Evolutionary conservation across 2,888 invertebrate genomes (phyloP).

Genomic region (Melanostoma mellinum): DNA sequence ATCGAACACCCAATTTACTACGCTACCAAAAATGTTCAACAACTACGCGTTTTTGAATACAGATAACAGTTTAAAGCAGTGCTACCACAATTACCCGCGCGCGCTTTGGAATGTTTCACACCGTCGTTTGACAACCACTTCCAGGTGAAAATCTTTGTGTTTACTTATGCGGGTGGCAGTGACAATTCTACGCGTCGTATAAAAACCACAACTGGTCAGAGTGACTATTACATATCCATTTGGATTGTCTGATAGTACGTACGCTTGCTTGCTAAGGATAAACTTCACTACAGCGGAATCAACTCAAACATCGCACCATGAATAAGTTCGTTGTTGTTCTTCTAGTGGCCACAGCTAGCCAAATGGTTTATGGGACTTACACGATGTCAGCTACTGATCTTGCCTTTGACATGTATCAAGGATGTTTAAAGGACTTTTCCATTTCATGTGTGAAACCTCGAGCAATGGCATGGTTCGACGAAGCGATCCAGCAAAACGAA

Average conservation of each 20-base stretch:
- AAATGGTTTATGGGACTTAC: constrained; percentile 66
- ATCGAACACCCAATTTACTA: constrained; percentile 66
- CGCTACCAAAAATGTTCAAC: constrained; percentile 64
- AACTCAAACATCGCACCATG: constrained; percentile 73
- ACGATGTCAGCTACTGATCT: constrained; percentile 85
- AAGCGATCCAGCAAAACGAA: constrained; percentile 86
- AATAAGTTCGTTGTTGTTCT: constrained; percentile 76
- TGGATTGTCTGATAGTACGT: constrained; percentile 78
- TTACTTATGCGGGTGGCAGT: constrained; percentile 75
- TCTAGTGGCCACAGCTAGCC: constrained; percentile 74
- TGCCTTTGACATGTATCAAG: constrained; percentile 86
- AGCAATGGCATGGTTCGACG: constrained; percentile 88
- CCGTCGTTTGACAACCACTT: constrained; percentile 65
- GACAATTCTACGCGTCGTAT: constrained; percentile 80
- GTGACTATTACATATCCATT: constrained; percentile 80
- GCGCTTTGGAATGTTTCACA: constrained; percentile 61
- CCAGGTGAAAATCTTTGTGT: constrained; percentile 67
- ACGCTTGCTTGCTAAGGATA: constrained; percentile 71
- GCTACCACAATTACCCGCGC: constrained; percentile 6
- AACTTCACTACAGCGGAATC: constrained; percentile 56
- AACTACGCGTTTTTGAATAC: constrained; percentile 58
- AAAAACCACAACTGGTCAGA: constrained; percentile 79
- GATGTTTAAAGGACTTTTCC: constrained; percentile 87
- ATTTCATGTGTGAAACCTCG: constrained; percentile 90
- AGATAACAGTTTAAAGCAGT: constrained; percentile 22